These are phyloP conservation scores for Brachionus sp. DNA, from an alignment of 1,140 invertebrate species.

Conservation along the genomic window DNA sequence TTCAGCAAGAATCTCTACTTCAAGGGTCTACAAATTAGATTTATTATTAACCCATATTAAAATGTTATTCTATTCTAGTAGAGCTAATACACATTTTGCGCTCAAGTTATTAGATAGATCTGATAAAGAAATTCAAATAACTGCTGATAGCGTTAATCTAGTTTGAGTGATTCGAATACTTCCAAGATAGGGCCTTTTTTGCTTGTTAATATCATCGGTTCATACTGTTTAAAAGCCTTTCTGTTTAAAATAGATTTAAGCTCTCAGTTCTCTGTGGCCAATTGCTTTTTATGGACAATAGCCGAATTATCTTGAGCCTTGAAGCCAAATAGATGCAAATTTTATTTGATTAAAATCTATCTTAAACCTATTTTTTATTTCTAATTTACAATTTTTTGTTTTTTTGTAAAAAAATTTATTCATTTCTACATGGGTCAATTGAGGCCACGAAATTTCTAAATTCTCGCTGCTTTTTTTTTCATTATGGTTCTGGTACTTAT, in stretches of 20 bases:
- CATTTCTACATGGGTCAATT: not conserved
- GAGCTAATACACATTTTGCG: not conserved
- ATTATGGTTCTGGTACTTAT: not conserved
- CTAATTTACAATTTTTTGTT: not conserved
- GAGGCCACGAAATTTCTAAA: not conserved
- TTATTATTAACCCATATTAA: not conserved
- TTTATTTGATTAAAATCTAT: not conserved
- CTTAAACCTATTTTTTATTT: not conserved
- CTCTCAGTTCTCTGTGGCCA: not conserved
- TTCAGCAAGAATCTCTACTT: not conserved
- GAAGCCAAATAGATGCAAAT: not conserved
- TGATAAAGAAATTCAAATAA: not conserved
- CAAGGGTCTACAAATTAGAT: not conserved
- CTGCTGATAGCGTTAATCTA: not conserved
- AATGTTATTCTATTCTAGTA: not conserved
- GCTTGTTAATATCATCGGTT: not conserved
- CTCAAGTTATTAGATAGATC: not conserved
- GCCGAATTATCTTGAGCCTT: not conserved
- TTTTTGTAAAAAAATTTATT: not conserved
- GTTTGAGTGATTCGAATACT: not conserved
- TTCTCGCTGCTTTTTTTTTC: not conserved
- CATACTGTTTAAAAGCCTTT: not conserved
- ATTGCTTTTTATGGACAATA: not conserved
- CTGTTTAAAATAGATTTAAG: conserved; percentile 4
- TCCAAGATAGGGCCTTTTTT: not conserved